Conservation (phyloP, 1,140 invertebrate species). For the Maconellicoccus hirsutus region DNA sequence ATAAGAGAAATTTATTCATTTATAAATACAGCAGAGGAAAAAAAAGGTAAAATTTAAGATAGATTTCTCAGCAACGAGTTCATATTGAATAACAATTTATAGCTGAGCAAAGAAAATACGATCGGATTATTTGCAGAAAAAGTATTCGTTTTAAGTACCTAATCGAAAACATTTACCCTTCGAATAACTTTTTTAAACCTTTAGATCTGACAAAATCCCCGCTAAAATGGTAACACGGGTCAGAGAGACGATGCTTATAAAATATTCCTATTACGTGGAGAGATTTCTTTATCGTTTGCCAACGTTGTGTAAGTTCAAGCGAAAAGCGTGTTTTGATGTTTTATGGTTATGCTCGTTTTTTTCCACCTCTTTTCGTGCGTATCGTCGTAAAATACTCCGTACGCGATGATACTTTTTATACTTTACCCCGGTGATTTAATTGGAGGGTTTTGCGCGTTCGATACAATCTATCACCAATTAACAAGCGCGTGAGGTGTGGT, state of each 20-base stretch:
- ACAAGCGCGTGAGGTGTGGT: too few relatives aligned
- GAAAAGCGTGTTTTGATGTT: neutral
- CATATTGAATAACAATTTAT: constrained; percentile 4
- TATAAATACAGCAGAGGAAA: too few relatives aligned
- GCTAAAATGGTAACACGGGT: constrained; percentile 7
- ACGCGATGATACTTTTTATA: too few relatives aligned
- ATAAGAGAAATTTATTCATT: too few relatives aligned
- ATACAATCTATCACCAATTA: too few relatives aligned
- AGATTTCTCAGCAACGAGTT: neutral
- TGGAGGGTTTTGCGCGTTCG: too few relatives aligned
- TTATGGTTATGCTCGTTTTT: neutral
- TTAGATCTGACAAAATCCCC: neutral
- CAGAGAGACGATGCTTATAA: neutral
- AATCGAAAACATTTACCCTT: neutral
- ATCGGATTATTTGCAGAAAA: neutral
- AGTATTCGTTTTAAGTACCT: neutral
- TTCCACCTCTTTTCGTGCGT: too few relatives aligned
- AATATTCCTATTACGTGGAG: neutral
- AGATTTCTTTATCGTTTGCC: constrained; percentile 8
- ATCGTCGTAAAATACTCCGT: too few relatives aligned
- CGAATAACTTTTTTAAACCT: neutral
- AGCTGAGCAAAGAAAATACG: neutral
- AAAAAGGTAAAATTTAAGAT: too few relatives aligned
- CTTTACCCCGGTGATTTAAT: too few relatives aligned
- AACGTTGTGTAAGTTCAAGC: neutral